Conservation (phyloP, 2,113 vertebrate genomes). For the Hippolais icterina region DNA sequence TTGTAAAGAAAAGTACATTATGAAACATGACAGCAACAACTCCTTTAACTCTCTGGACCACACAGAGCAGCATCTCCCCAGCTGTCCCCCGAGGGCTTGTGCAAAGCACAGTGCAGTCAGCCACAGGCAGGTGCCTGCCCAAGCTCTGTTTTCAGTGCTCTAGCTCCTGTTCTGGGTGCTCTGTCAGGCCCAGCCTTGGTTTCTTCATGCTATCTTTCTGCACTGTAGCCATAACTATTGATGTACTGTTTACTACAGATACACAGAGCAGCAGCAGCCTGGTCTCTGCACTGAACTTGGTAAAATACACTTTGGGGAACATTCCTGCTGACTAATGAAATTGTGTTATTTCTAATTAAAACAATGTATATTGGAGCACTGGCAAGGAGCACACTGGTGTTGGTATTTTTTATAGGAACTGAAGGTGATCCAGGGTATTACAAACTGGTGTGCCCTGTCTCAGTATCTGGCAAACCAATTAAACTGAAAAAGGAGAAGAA, state of each 20-base stretch:
- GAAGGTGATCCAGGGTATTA: background rate
- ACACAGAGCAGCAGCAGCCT: background rate
- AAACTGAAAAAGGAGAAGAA: background rate
- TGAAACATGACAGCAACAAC: background rate
- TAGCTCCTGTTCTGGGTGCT: background rate
- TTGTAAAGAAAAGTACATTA: background rate
- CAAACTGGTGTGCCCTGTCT: background rate
- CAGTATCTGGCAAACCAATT: background rate
- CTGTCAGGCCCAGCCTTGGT: background rate
- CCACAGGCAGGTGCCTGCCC: background rate
- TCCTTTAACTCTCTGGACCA: background rate
- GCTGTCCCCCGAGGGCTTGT: rapidly evolving
- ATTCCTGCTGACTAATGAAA: background rate
- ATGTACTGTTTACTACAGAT: background rate
- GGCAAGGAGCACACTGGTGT: background rate
- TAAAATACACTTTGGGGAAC: background rate
- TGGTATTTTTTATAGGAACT: background rate
- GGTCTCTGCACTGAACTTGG: background rate
- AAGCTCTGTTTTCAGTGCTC: background rate
- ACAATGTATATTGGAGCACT: background rate
- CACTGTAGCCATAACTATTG: background rate
- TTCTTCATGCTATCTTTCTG: background rate
- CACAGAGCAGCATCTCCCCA: rapidly evolving
- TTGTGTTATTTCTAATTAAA: background rate
- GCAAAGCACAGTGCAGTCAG: background rate